Conservation (phyloP, 2,888 invertebrate species). For the Metacarcinus magister region DNA sequence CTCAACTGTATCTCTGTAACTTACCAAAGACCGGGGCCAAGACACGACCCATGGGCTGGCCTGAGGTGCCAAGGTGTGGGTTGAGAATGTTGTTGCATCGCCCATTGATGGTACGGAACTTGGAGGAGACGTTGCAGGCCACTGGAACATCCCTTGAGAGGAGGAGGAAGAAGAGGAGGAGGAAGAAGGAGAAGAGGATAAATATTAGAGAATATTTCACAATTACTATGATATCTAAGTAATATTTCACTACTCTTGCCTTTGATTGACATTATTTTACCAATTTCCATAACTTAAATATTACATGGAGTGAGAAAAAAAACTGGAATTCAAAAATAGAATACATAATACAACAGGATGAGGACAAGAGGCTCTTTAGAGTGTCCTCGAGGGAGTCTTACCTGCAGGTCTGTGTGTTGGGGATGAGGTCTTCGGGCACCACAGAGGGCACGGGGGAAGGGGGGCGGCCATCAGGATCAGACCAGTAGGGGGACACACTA, state of each 20-base stretch:
- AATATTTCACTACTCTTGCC: too few species aligned
- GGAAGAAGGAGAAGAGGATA: background rate
- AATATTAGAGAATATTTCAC: too few species aligned
- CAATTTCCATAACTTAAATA: too few species aligned
- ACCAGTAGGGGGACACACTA: slow-evolving; percentile 67
- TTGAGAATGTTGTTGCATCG: slow-evolving; percentile 68
- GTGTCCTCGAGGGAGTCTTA: background rate
- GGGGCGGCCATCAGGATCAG: slow-evolving; percentile 51
- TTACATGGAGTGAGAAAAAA: too few species aligned
- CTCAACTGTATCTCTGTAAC: background rate
- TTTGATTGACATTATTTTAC: too few species aligned
- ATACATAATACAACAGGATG: background rate
- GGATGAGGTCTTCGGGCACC: slow-evolving; percentile 33
- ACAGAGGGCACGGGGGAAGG: background rate
- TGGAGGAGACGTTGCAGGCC: slow-evolving; percentile 51
- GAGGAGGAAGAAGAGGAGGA: background rate
- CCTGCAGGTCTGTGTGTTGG: slow-evolving; percentile 53
- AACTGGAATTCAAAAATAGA: too few species aligned
- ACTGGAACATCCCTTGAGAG: slow-evolving; percentile 49
- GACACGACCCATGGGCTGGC: slow-evolving; percentile 70
- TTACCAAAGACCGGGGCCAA: slow-evolving; percentile 67
- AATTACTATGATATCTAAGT: background rate
- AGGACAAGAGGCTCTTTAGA: background rate
- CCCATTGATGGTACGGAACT: slow-evolving; percentile 61
- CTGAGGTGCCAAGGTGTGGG: slow-evolving; percentile 64